Conservation (phyloP, 2,888 invertebrate genomes). For the Microdon myrmicae region DNA sequence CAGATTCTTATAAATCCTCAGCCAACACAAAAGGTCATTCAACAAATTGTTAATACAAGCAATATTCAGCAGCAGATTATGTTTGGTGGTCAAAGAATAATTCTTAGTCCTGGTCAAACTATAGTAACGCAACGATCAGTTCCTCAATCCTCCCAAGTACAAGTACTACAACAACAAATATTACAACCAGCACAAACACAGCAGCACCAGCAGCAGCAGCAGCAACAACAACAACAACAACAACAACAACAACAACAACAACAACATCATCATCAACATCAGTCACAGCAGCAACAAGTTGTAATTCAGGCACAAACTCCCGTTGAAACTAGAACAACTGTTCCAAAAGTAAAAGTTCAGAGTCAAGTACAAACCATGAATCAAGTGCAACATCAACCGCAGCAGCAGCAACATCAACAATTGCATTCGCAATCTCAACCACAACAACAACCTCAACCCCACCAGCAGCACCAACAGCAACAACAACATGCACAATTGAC, state of each 20-base stretch:
- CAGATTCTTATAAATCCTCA: slow-evolving; percentile 55
- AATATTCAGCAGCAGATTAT: slow-evolving; percentile 66
- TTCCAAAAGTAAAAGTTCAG: slow-evolving; percentile 59
- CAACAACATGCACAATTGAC: slow-evolving; percentile 1
- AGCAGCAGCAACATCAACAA: slow-evolving; percentile 61
- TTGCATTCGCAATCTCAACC: slow-evolving; percentile 63
- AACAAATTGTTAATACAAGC: slow-evolving; percentile 66
- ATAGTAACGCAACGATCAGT: slow-evolving; percentile 65
- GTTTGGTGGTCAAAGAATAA: slow-evolving; percentile 65
- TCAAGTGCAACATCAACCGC: slow-evolving; percentile 48
- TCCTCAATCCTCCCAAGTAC: slow-evolving; percentile 60
- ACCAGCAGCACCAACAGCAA: slow-evolving; percentile 49
- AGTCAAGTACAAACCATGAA: slow-evolving; percentile 54
- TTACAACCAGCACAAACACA: slow-evolving; percentile 54
- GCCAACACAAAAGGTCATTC: slow-evolving; percentile 65
- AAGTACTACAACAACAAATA: slow-evolving; percentile 60
- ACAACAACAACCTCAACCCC: slow-evolving; percentile 53
- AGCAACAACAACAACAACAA: slow-evolving; percentile 55
- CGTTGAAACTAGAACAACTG: slow-evolving; percentile 59
- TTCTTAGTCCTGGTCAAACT: slow-evolving; percentile 66
- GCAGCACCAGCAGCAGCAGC: too few species aligned
- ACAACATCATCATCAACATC: slow-evolving; percentile 46
- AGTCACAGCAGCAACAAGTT: slow-evolving; percentile 50
- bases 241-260: slow-evolving; percentile 53
- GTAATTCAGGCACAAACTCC: slow-evolving; percentile 55